Evolutionary conservation across 2,888 invertebrate species (phyloP), one percentile per base, ranked within the genome.

Genomic region (Eilema caniola): DNA sequence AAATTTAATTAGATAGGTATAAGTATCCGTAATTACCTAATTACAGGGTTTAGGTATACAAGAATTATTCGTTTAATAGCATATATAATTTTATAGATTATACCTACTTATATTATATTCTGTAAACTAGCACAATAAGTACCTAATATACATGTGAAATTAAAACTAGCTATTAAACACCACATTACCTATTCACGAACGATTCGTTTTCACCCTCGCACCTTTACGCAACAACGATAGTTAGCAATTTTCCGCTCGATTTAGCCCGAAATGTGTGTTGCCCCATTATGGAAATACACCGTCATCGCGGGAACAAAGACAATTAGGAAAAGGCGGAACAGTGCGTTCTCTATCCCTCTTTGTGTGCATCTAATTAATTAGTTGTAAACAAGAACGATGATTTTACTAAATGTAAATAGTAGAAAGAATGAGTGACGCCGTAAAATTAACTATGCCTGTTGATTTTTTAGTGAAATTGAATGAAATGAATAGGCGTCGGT

Each of bases 181-280:
- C 31, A 10, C 62, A 64, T 25, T 63, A 63, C 24, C 33, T 62
- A 67, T 67, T 56, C 65, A 31, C 62, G 66, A 70, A 65, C 71
- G 63, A 56, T 68, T 73, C 72, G 74, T 74, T 83, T 76, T 72
- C 72, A 80, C 74, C 72, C 75, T 70, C 62, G 85, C 84, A 85
- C 80, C 80, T 81, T 80, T 75, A 86, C 85, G 86, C 76, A 62
- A 59, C 62, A 23, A 60, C 85, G 89, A 87, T 88, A 85, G 85
- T 89, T 89, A 86, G 89, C 93, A 95, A 95, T 95, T 95, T 95
- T 93, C 92, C 92, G 91, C 86, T 94, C 93, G 94, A 95, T 95
- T 95, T 94, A 90, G 88, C 87, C 85, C 88, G 84, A 88, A 93
- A 90, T 84, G 88, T 87, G 86, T 88, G 33, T 88, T 87, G 86